Evolutionary conservation across 2,888 invertebrate genomes (phyloP).

Genomic region (Mantis religiosa): DNA sequence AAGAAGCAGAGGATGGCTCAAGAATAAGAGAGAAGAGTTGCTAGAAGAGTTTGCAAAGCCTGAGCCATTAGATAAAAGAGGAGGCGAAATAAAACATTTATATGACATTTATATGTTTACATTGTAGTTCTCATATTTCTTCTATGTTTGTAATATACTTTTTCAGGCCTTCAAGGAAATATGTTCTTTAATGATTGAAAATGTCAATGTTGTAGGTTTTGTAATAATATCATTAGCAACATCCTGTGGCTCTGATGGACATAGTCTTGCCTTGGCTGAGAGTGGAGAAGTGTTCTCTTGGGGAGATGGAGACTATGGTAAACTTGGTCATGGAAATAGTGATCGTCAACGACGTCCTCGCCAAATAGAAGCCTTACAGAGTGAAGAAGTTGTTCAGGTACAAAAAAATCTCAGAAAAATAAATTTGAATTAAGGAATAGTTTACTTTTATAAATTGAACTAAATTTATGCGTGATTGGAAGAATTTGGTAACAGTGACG

Average conservation of each 20-base stretch:
- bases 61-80: too few relatives aligned
- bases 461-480: too few relatives aligned
- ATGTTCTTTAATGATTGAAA: too few relatives aligned
- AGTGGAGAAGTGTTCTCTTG: constrained; percentile 64
- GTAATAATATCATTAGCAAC: constrained; percentile 59
- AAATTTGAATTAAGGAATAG: background rate
- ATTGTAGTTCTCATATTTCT: too few relatives aligned
- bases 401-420: background rate
- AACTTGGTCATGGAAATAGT: constrained; percentile 61
- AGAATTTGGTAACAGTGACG: too few relatives aligned
- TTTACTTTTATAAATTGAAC: background rate
- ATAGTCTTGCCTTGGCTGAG: constrained; percentile 59
- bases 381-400: constrained; percentile 56
- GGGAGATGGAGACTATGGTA: constrained; percentile 64
- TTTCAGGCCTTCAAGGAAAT: too few relatives aligned
- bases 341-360: constrained; percentile 58
- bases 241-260: constrained; percentile 62
- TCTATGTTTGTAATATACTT: too few relatives aligned
- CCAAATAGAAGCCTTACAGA: constrained; percentile 58
- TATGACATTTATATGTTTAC: too few relatives aligned
- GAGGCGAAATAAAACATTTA: too few relatives aligned
- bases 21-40: too few relatives aligned
- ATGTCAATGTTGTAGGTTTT: constrained; percentile 46
- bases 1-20: too few relatives aligned
- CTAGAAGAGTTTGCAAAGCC: too few relatives aligned